These are phyloP conservation scores for Bathynomus jamesi DNA, from an alignment of 1,140 invertebrate genomes.

Conservation along the genomic window DNA sequence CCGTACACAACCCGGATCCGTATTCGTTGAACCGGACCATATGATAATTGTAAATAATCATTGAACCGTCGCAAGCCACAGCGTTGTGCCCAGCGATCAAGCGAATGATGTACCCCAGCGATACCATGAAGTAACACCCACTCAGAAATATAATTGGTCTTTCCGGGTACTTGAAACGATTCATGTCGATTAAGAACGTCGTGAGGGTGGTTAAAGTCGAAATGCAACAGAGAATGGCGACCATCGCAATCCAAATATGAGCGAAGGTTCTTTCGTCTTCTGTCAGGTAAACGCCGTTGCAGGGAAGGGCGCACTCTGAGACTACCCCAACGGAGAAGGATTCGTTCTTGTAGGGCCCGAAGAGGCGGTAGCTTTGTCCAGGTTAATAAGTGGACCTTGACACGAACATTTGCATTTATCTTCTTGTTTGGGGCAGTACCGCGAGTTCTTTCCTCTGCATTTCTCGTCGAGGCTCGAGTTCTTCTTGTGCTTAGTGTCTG, in stretches of 20 bases:
- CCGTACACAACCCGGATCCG: constrained; percentile 64
- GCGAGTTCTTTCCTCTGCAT: constrained; percentile 45
- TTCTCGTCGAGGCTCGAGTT: constrained; percentile 45
- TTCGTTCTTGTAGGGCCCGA: constrained; percentile 55
- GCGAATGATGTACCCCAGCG: constrained; percentile 81
- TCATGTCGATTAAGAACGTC: constrained; percentile 62
- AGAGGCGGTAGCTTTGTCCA: constrained; percentile 45
- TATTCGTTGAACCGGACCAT: constrained; percentile 41
- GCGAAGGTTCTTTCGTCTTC: constrained; percentile 77
- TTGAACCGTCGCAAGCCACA: constrained; percentile 74
- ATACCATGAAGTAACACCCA: constrained; percentile 45
- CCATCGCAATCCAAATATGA: constrained; percentile 55
- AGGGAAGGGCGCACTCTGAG: constrained; percentile 81
- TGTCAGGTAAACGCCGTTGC: constrained; percentile 78
- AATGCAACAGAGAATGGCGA: constrained; percentile 49
- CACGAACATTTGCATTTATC: constrained; percentile 70
- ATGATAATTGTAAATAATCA: constrained; percentile 44
- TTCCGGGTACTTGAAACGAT: constrained; percentile 65
- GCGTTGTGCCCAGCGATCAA: constrained; percentile 75
- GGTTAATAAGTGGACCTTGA: constrained; percentile 60
- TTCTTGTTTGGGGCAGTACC: constrained; percentile 39
- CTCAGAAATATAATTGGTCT: constrained; percentile 83
- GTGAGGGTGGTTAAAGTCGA: constrained; percentile 51
- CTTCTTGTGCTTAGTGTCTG: constrained; percentile 41
- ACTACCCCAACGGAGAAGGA: constrained; percentile 59